Evolutionary conservation across 2,113 vertebrate genomes (phyloP), one percentile per base, ranked within the genome.

Genomic region (Turdus rufiventris): DNA sequence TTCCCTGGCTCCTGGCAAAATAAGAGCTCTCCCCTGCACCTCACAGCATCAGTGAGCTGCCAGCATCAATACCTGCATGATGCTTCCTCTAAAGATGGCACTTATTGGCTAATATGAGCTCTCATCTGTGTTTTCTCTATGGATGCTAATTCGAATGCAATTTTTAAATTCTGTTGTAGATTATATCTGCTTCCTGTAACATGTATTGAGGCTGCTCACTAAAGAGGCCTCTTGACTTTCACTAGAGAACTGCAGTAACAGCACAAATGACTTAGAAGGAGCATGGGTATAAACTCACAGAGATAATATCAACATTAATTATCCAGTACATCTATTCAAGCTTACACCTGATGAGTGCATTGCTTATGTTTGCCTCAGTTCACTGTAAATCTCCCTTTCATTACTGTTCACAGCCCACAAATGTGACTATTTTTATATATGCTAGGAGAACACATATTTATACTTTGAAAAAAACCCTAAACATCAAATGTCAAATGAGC

Each of bases 211-310:
- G 43, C 48, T 0, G 0, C 36, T 91, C 60, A 89, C 74, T 65
- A 38, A 95, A 94, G 89, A 88, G 60, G 58, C 29, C 89, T 91
- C 90, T 94, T 94, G 77, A 92, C 91, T 94, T 95, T 60, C 62
- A 51, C 60, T 83, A 57, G 67, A 95, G 84, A 90, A 79, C 73
- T 38, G 89, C 71, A 84, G 25, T 36, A 84, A 42, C 62, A 84
- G 82, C 62, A 66, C 38, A 70, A 92, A 92, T 74, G 12, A 74
- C 72, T 93, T 60, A 66, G 70, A 68, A 84, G 66, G 18, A 56
- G 48, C 21, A 50, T 45, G 60, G 50, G n/a, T 78, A 93, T 80
- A 89, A 89, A 92, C 31, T 62, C 60, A 85, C 9, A 62, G 61
- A 85, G 45, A 63, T 75, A 80, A 48, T 68, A 92, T 74, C 63